Evolutionary conservation across 2,888 invertebrate species (phyloP), one percentile per base, ranked within the genome.

Genomic region (Hirtodrosophila confusa): DNA sequence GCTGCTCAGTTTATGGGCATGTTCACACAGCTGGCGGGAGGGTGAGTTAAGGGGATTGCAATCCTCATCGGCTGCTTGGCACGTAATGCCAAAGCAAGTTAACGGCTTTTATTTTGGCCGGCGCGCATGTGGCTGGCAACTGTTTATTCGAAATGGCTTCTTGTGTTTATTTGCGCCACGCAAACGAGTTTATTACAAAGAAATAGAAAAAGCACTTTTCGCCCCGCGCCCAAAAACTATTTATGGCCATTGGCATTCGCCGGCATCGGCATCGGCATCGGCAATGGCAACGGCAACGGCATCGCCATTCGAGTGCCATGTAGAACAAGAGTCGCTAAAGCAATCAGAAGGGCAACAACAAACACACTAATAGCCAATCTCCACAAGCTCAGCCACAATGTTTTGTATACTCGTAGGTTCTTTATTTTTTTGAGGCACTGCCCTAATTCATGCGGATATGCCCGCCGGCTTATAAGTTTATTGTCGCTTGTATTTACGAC

Each of bases 381-480:
- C 54, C 54, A 43, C 55, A 17, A 50, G 58, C 58, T 56, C 71
- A 53, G 65, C 55, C 71, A 49, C 49, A 53, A 69, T 71, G 69
- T 73, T 64, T 65, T 64, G 45, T 68, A 17, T 17, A 17, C 17
- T 17, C 17, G 60, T 74, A 55, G 51, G 63, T 78, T 66, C 44
- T 64, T 66, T 78, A 61, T 75, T 49, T 41, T 55, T 29, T 51
- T 49, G 31, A 17, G 50, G 23, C 45, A 57, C 23, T 49, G 44
- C 56, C 57, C 69, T 73, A 77, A 75, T 74, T 73, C 78, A 69
- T 67, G 57, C 63, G 80, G 51, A 68, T 69, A 75, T 68, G 78
- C 73, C 74, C 63, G 69, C 58, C 65, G 71, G 86, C 86, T 87
- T 87, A 85, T 79, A 86, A 86, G 80, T 85, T 87, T 87, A 83